Conservation (phyloP, 2,888 invertebrate genomes). For the Pycnomerus fuliginosus region DNA sequence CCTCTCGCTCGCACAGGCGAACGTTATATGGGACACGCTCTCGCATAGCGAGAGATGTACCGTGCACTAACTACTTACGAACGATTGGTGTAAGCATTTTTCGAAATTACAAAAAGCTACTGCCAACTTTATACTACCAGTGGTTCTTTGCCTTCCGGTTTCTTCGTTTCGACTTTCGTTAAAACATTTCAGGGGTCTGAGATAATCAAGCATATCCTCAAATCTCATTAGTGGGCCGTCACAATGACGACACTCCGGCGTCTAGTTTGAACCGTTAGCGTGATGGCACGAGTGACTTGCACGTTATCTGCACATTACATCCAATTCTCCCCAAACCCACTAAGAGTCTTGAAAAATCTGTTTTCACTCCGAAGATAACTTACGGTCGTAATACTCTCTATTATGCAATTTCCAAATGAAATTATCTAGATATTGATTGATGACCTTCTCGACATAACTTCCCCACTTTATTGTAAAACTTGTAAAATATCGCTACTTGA, state of each 20-base stretch:
- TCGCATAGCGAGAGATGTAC: no score
- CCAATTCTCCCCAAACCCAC: slow-evolving; percentile 23
- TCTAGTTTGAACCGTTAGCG: slow-evolving; percentile 27
- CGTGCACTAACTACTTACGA: no score
- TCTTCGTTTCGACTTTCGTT: slow-evolving; percentile 16
- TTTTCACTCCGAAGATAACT: slow-evolving; percentile 40
- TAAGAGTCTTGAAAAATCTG: slow-evolving; percentile 40
- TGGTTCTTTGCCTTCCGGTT: no score
- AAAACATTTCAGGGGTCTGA: slow-evolving; percentile 31
- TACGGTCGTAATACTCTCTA: slow-evolving; percentile 39
- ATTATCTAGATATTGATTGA: slow-evolving; percentile 49
- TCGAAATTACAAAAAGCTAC: no score
- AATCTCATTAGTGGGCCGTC: slow-evolving; percentile 38
- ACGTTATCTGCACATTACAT: slow-evolving; percentile 42
- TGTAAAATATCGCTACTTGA: slow-evolving; percentile 37
- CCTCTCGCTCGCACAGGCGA: no score
- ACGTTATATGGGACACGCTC: no score
- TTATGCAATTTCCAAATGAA: slow-evolving; percentile 47
- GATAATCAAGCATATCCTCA: slow-evolving; percentile 33
- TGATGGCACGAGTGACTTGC: slow-evolving; percentile 45
- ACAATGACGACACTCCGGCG: slow-evolving; percentile 31
- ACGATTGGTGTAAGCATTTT: no score
- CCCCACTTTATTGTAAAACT: slow-evolving; percentile 38
- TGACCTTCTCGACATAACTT: slow-evolving; percentile 39
- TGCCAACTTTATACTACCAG: no score